These are phyloP conservation scores for Sweltsa coloradensis DNA, from an alignment of 1,140 invertebrate genomes.

Conservation along the genomic window DNA sequence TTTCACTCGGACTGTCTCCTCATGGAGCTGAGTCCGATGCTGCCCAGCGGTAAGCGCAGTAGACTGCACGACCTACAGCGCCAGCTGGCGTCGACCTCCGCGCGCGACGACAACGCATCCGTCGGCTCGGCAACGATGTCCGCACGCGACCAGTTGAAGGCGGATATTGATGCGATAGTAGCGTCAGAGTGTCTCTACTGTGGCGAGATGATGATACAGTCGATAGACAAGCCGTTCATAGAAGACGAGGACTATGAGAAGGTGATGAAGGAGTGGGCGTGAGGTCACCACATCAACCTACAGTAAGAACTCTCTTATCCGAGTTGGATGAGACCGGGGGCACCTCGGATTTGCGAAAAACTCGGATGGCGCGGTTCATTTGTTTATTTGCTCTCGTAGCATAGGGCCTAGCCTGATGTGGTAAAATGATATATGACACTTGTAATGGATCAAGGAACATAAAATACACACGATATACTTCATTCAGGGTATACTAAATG, in stretches of 20 bases:
- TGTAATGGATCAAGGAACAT: too few species aligned
- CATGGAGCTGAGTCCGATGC: slow-evolving; percentile 57
- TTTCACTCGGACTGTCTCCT: slow-evolving; percentile 89
- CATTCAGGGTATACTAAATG: too few species aligned
- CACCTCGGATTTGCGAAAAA: too few species aligned
- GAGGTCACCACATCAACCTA: too few species aligned
- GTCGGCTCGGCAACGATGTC: slow-evolving; percentile 42
- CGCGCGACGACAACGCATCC: slow-evolving; percentile 39
- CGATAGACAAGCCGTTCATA: slow-evolving; percentile 77
- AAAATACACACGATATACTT: too few species aligned
- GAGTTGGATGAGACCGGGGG: too few species aligned
- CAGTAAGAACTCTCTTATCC: too few species aligned
- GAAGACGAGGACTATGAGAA: slow-evolving; percentile 66
- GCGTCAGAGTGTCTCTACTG: slow-evolving; percentile 89
- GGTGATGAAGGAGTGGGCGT: slow-evolving; percentile 74
- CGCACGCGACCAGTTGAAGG: slow-evolving; percentile 53
- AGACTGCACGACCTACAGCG: slow-evolving; percentile 37
- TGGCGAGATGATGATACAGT: slow-evolving; percentile 79
- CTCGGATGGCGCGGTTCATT: too few species aligned
- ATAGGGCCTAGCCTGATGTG: too few species aligned
- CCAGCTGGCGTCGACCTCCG: slow-evolving; percentile 40
- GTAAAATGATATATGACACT: too few species aligned
- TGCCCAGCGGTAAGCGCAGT: slow-evolving; percentile 34
- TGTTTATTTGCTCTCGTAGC: too few species aligned
- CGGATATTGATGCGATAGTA: slow-evolving; percentile 78